phyloP scores from a whole-genome alignment of 2,888 invertebrate genomes.

The Drosophila demipolita region DNA sequence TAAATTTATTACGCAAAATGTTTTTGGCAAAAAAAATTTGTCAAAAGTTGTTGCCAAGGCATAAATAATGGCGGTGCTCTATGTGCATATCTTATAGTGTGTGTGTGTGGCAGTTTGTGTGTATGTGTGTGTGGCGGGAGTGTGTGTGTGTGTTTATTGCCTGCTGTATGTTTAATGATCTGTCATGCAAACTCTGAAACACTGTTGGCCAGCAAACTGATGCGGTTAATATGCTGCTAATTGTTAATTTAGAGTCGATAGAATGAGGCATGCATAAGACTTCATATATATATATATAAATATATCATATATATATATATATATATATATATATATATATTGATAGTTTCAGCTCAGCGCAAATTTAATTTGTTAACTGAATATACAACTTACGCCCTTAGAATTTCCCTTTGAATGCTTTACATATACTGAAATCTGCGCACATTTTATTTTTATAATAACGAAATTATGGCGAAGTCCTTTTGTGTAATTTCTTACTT shows the following conservation, averaged over 20 bases:
- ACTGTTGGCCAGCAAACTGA: slow-evolving; percentile 34
- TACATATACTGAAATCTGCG: not conserved
- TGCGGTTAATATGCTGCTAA: slow-evolving; percentile 61
- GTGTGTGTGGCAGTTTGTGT: slow-evolving; percentile 14
- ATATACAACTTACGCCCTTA: too few species aligned
- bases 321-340: not conserved
- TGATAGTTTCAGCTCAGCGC: too few species aligned
- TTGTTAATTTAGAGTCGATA: slow-evolving; percentile 47
- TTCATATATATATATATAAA: not conserved
- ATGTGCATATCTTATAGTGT: slow-evolving; percentile 43
- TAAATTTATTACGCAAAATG: slow-evolving; percentile 79
- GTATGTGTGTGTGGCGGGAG: slow-evolving; percentile 14
- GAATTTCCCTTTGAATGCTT: not conserved
- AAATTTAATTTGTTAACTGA: too few species aligned
- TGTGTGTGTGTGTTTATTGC: slow-evolving; percentile 32
- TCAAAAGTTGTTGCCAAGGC: slow-evolving; percentile 72
- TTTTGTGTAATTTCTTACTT: not conserved
- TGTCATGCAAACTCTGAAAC: slow-evolving; percentile 21
- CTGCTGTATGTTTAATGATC: slow-evolving; percentile 69
- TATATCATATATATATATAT: not conserved
- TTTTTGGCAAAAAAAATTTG: slow-evolving; percentile 78
- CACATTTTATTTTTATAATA: not conserved
- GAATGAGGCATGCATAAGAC: not conserved
- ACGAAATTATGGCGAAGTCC: not conserved
- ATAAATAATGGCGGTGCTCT: slow-evolving; percentile 66